phyloP scores from a whole-genome alignment of 2,797 vertebrate genomes.

The Acipenser transmontanus region DNA sequence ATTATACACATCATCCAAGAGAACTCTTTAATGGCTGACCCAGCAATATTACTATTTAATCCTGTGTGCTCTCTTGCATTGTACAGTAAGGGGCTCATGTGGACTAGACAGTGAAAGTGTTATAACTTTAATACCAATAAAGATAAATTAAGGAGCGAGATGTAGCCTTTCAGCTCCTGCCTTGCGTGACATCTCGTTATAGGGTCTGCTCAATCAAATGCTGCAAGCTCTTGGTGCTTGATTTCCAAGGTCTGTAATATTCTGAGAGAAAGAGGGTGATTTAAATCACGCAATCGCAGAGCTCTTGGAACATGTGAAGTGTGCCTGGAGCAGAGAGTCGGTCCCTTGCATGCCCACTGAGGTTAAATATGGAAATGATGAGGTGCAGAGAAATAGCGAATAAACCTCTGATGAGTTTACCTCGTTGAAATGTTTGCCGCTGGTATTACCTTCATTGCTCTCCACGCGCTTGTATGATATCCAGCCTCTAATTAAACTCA shows the following conservation, averaged over 20 bases:
- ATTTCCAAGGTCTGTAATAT: conserved; percentile 51
- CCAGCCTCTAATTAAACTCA: too few species aligned
- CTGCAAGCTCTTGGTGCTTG: conserved; percentile 27
- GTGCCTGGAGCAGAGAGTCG: conserved; percentile 41
- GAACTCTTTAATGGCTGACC: conserved; percentile 19
- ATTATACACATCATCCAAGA: conserved; percentile 13
- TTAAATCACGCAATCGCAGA: conserved; percentile 52
- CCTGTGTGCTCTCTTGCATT: conserved; percentile 11
- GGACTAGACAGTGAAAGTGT: conserved; percentile 2
- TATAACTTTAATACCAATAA: conserved; percentile 22
- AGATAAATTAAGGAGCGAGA: conserved; percentile 16
- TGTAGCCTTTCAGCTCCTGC: conserved; percentile 6
- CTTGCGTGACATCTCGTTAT: conserved; percentile 25
- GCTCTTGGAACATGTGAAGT: conserved; percentile 44
- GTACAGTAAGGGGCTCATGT: conserved; percentile 3
- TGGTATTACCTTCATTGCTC: not conserved
- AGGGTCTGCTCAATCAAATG: conserved; percentile 55
- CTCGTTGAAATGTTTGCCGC: not conserved
- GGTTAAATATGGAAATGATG: conserved; percentile 7
- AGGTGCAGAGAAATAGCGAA: conserved; percentile 3
- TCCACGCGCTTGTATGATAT: too few species aligned
- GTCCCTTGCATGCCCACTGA: not conserved
- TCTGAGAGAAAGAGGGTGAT: conserved; percentile 37
- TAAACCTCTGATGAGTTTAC: not conserved
- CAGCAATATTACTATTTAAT: conserved; percentile 19